Evolutionary conservation across 2,797 vertebrate species (phyloP).

Genomic region (Enteromius unitaeniatus): DNA sequence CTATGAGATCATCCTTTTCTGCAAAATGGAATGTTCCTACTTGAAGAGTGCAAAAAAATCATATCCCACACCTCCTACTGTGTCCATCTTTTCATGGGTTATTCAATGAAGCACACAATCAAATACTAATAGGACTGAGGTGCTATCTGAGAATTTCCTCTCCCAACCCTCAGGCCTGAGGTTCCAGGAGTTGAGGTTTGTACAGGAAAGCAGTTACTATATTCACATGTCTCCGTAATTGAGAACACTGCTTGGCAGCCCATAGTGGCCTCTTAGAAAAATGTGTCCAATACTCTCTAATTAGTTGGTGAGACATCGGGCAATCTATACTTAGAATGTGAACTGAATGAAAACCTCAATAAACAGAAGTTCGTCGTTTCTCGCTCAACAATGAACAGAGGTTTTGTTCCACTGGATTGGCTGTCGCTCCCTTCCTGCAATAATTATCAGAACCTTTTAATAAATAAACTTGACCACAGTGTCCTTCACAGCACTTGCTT

Average conservation of each 20-base stretch:
- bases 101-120: constrained; percentile 35
- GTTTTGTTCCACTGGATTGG: constrained; percentile 4
- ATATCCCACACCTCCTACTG: not conserved
- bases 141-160: constrained; percentile 42
- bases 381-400: constrained; percentile 39
- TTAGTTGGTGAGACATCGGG: constrained; percentile 38
- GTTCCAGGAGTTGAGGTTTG: constrained; percentile 33
- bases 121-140: constrained; percentile 31
- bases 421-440: constrained; percentile 31
- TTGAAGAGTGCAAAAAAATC: not conserved
- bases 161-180: constrained; percentile 27
- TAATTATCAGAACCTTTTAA: constrained; percentile 44
- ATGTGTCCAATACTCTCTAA: constrained; percentile 48
- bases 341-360: constrained; percentile 46
- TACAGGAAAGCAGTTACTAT: constrained; percentile 42
- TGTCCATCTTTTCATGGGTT: constrained; percentile 1
- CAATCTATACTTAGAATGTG: constrained; percentile 43
- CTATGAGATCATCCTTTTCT: not conserved
- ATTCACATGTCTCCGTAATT: constrained; percentile 44
- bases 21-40: not conserved
- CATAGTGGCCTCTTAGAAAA: constrained; percentile 36
- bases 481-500: constrained; percentile 35
- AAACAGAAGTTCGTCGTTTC: constrained; percentile 25
- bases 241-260: constrained; percentile 41
- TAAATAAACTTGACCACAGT: constrained; percentile 49